phyloP scores from a whole-genome alignment of 2,113 vertebrate species.

The Anguilla japonica region DNA sequence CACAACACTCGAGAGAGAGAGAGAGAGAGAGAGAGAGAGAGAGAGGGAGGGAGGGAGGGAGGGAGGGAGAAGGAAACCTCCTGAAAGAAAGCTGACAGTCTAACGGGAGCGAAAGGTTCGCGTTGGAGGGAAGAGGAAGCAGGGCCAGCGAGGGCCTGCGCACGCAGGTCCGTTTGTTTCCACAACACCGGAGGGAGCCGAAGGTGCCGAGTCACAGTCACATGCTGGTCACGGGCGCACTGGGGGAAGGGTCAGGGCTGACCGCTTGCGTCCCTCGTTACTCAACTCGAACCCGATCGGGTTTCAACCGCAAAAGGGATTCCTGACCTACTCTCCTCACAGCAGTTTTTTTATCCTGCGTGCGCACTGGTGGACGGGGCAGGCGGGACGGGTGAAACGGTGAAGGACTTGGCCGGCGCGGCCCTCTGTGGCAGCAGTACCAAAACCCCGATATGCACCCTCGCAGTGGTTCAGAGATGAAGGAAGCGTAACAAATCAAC shows the following conservation, averaged over 20 bases:
- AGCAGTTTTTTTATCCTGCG: no score
- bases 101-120: neutral
- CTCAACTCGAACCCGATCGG: neutral
- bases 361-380: no score
- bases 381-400: no score
- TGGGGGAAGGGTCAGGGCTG: neutral
- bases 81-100: neutral
- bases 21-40: no score
- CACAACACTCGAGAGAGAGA: no score
- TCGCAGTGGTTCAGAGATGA: no score
- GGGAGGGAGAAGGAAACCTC: constrained; percentile 6
- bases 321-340: neutral
- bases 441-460: no score
- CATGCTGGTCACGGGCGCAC: neutral
- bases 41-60: no score
- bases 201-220: constrained; percentile 23
- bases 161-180: neutral
- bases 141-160: neutral
- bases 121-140: neutral
- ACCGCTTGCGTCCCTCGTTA: neutral
- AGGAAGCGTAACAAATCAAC: no score
- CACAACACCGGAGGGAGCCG: neutral
- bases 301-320: neutral
- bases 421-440: no score
- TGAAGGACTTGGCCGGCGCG: no score